Evolutionary conservation across 2,797 vertebrate species (phyloP).

Genomic region (Enteromius mattozi): DNA sequence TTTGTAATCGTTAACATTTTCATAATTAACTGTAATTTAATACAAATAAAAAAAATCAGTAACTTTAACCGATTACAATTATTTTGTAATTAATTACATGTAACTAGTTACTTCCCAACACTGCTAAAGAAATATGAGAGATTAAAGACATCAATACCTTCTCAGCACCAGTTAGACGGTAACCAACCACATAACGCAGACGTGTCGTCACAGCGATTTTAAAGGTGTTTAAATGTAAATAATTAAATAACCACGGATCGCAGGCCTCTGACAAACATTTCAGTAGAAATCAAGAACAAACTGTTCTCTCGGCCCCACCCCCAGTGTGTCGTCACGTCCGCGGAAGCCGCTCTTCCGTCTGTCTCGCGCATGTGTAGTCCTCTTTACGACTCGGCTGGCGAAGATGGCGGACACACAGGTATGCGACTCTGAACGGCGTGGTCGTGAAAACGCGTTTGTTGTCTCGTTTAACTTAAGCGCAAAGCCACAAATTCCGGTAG

Average conservation of each 20-base stretch:
- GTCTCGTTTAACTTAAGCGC: neutral
- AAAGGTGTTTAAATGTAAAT: neutral
- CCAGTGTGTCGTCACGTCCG: slow-evolving; percentile 72
- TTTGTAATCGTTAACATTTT: no score
- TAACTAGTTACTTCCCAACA: no score
- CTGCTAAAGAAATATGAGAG: neutral
- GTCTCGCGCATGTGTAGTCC: slow-evolving; percentile 69
- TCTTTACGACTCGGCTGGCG: slow-evolving; percentile 82
- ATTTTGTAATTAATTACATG: no score
- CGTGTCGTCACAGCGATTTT: no score
- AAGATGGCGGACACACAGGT: slow-evolving; percentile 87
- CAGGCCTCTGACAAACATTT: neutral
- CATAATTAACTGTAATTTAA: no score
- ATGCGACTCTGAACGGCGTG: slow-evolving; percentile 69
- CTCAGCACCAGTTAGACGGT: neutral
- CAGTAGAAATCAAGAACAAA: no score
- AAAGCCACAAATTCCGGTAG: neutral
- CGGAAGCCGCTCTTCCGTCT: slow-evolving; percentile 62
- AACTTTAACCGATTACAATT: no score
- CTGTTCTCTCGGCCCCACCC: neutral
- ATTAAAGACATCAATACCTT: neutral
- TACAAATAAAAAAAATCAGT: no score
- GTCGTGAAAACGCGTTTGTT: slow-evolving; percentile 51
- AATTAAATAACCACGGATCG: neutral
- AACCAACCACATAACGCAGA: no score